Conservation (phyloP, 2,888 invertebrate species). For the Cryptophagus acutangulus region DNA sequence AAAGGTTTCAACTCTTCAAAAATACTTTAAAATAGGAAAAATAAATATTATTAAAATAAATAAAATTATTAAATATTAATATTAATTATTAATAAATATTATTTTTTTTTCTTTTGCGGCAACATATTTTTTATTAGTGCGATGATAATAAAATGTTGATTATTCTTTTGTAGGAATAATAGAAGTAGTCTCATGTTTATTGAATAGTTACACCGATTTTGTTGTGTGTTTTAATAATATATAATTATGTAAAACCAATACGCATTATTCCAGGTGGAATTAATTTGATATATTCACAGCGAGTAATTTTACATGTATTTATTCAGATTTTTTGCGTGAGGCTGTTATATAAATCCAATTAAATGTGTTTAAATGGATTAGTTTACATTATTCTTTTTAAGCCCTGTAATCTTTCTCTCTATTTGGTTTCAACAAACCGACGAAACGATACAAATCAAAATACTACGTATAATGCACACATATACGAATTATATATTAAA, state of each 20-base stretch:
- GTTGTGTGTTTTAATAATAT: no score
- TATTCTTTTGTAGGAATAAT: no score
- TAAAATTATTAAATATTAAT: no score
- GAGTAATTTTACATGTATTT: neutral
- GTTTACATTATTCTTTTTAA: conserved; percentile 19
- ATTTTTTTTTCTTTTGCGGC: no score
- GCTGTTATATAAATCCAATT: conserved; percentile 20
- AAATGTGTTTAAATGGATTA: conserved; percentile 25
- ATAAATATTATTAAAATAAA: no score
- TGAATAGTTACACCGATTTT: no score
- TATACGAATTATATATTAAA: conserved; percentile 4
- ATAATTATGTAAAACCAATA: neutral
- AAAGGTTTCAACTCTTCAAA: no score
- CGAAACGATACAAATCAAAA: conserved; percentile 1
- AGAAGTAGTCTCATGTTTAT: no score
- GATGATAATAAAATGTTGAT: no score
- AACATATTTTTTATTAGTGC: no score
- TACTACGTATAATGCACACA: neutral
- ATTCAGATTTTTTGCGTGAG: conserved; percentile 2
- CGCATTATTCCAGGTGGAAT: conserved; percentile 1
- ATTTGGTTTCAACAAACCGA: neutral
- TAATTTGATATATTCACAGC: neutral
- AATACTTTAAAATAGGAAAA: no score
- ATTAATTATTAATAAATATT: no score
- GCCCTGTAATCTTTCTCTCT: conserved; percentile 21